These are phyloP conservation scores for Chrysomela aeneicollis DNA, from an alignment of 2,888 invertebrate species.

Conservation along the genomic window DNA sequence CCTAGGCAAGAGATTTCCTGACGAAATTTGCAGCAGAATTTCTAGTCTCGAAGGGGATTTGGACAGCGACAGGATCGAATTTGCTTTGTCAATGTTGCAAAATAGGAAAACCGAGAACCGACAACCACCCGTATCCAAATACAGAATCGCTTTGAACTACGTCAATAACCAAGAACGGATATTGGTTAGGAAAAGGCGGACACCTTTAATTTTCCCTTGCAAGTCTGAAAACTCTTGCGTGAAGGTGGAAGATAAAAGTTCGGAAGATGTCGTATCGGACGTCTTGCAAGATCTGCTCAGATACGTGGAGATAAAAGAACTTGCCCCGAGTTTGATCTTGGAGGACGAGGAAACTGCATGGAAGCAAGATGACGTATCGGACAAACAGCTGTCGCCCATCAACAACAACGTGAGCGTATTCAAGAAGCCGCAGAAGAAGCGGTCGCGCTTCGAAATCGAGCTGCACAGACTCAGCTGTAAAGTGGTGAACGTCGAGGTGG, in stretches of 20 bases:
- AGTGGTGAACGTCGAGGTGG: conserved; percentile 65
- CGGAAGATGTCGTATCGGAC: conserved; percentile 29
- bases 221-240: not conserved
- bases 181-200: conserved; percentile 58
- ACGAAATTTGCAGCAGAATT: conserved; percentile 61
- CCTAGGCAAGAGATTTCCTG: conserved; percentile 62
- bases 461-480: conserved; percentile 72
- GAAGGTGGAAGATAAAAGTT: conserved; percentile 18
- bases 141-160: conserved; percentile 65
- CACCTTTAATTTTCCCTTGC: not conserved
- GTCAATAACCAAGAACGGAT: conserved; percentile 66
- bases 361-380: conserved; percentile 39
- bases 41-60: conserved; percentile 60
- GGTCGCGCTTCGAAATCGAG: conserved; percentile 59
- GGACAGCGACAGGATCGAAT: conserved; percentile 64
- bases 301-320: conserved; percentile 69
- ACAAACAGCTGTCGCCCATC: conserved; percentile 37
- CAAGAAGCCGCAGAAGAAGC: conserved; percentile 36
- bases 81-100: conserved; percentile 65
- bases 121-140: conserved; percentile 59
- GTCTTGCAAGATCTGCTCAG: conserved; percentile 66
- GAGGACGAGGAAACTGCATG: conserved; percentile 53
- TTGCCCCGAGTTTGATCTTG: conserved; percentile 65
- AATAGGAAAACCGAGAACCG: conserved; percentile 26
- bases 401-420: conserved; percentile 32